Evolutionary conservation across 2,888 invertebrate species (phyloP).

Genomic region (Agonopterix heracliana): DNA sequence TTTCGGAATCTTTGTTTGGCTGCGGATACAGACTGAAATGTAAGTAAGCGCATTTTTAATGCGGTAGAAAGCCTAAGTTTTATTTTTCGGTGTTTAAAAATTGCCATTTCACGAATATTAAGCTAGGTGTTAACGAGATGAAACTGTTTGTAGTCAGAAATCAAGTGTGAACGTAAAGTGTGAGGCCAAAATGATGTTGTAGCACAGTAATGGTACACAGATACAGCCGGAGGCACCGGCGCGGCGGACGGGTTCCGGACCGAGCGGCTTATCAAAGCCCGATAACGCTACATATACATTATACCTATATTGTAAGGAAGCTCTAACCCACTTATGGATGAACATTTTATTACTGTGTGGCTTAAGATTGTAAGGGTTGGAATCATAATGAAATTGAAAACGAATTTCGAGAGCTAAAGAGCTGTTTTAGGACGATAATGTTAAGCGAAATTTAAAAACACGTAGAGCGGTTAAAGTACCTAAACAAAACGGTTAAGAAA

Average conservation of each 20-base stretch:
- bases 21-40: conserved; percentile 38
- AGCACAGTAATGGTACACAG: conserved; percentile 31
- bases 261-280: conserved; percentile 51
- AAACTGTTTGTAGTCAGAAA: conserved; percentile 22
- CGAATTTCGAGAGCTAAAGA: background rate
- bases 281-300: conserved; percentile 48
- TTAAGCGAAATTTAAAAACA: too few species aligned
- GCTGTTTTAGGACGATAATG: background rate
- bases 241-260: conserved; percentile 47
- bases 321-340: conserved; percentile 36
- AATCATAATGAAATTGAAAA: background rate
- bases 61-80: background rate
- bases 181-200: conserved; percentile 39
- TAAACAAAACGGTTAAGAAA: too few species aligned
- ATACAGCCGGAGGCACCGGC: conserved; percentile 45
- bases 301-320: conserved; percentile 22
- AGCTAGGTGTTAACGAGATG: background rate
- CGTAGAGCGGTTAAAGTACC: too few species aligned
- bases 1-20: conserved; percentile 60
- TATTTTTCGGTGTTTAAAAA: background rate
- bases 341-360: conserved; percentile 22
- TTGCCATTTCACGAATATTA: background rate
- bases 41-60: conserved; percentile 16
- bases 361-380: conserved; percentile 1
- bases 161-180: conserved; percentile 36